phyloP scores from a whole-genome alignment of 2,888 invertebrate genomes.

The Andrena bicolor region DNA sequence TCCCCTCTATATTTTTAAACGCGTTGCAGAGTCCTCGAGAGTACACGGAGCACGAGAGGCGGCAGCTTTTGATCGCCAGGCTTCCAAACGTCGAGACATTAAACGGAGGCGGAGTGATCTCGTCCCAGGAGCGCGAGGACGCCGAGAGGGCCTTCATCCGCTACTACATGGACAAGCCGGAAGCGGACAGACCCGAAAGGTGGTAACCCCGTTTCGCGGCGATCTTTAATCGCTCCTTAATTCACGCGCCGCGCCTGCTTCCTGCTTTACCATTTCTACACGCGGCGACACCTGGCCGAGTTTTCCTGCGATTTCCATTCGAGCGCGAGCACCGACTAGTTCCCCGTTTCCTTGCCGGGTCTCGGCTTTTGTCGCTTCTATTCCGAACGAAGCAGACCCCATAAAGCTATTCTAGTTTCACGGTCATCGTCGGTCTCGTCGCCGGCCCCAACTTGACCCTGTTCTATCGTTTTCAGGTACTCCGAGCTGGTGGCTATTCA shows the following conservation, averaged over 20 bases:
- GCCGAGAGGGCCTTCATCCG: slow-evolving; percentile 97
- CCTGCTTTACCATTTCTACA: slow-evolving; percentile 32
- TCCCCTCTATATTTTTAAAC: neutral
- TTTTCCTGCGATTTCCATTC: slow-evolving; percentile 4
- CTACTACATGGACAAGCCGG: slow-evolving; percentile 95
- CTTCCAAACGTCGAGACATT: slow-evolving; percentile 94
- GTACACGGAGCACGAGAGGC: slow-evolving; percentile 94
- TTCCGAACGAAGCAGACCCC: slow-evolving; percentile 41
- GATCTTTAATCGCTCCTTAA: neutral
- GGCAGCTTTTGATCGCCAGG: slow-evolving; percentile 94
- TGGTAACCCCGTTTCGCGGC: slow-evolving; percentile 74
- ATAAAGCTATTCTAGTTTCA: slow-evolving; percentile 69
- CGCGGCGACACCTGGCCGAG: neutral
- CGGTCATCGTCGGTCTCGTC: slow-evolving; percentile 28
- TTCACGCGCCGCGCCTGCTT: neutral
- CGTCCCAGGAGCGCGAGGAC: slow-evolving; percentile 94
- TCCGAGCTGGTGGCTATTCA: slow-evolving; percentile 93
- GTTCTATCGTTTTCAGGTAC: slow-evolving; percentile 87
- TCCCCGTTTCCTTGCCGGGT: neutral
- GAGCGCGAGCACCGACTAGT: neutral
- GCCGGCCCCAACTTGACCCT: slow-evolving; percentile 49
- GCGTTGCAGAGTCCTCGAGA: slow-evolving; percentile 87
- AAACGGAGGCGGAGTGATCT: slow-evolving; percentile 95
- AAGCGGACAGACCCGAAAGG: slow-evolving; percentile 93
- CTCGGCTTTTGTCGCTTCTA: slow-evolving; percentile 32